Conservation (phyloP, 2,888 invertebrate species). For the Nezara viridula region DNA sequence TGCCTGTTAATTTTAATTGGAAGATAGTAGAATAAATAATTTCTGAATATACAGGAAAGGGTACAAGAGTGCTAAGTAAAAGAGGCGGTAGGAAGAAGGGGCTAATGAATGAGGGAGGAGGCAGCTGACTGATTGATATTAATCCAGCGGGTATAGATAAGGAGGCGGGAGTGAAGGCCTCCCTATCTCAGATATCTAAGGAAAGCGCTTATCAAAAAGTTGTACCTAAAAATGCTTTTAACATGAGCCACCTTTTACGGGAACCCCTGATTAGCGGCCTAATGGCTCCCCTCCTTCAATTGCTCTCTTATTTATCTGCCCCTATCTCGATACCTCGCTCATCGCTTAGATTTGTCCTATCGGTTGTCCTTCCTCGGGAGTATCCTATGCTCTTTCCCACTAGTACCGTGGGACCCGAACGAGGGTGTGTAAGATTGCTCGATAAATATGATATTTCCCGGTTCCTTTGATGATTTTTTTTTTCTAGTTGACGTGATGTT, state of each 20-base stretch:
- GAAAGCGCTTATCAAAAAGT: constrained; percentile 47
- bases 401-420: not conserved
- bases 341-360: constrained; percentile 29
- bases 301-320: constrained; percentile 17
- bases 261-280: constrained; percentile 9
- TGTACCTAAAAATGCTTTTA: constrained; percentile 55
- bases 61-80: not conserved
- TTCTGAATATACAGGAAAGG: not conserved
- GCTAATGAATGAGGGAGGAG: not conserved
- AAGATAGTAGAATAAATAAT: not conserved
- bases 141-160: not conserved
- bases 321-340: constrained; percentile 5
- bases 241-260: constrained; percentile 48
- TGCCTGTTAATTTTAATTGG: not conserved
- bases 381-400: not conserved
- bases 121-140: constrained; percentile 28
- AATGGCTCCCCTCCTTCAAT: constrained; percentile 34
- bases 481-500: no score
- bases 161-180: not conserved
- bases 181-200: not conserved
- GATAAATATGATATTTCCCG: not conserved
- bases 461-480: not conserved
- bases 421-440: not conserved
- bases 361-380: not conserved
- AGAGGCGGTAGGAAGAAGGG: not conserved